Percentiles rank a stretch among this genome's conserved stretches.
These are phyloP conservation scores for Diplosoma virens DNA, from an alignment of 23 tunicate species.

Conservation along the genomic window DNA sequence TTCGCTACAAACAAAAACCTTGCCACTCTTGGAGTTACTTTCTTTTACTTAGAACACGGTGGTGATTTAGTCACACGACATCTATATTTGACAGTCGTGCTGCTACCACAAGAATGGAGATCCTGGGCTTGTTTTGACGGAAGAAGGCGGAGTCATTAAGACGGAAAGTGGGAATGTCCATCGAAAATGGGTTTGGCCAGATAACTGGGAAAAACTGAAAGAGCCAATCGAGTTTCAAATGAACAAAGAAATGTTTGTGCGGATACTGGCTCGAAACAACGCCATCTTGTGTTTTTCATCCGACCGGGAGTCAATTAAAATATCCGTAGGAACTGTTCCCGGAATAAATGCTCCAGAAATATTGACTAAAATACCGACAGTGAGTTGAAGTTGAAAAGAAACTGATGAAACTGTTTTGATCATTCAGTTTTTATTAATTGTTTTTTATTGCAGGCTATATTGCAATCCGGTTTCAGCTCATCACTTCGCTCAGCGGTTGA, in stretches of 20 bases:
- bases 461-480: background rate
- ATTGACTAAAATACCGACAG: background rate
- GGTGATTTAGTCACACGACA: no score
- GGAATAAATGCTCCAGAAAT: background rate
- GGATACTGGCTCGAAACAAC: constrained; percentile 27
- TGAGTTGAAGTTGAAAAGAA: background rate
- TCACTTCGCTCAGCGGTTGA: background rate
- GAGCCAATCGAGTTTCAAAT: constrained; percentile 54
- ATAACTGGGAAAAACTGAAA: constrained; percentile 39
- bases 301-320: constrained; percentile 47
- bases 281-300: constrained; percentile 55
- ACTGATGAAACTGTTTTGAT: background rate
- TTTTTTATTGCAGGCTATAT: constrained; percentile 2
- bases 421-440: background rate
- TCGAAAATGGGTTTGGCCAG: constrained; percentile 79
- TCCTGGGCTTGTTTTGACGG: constrained; percentile 60
- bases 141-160: constrained; percentile 70
- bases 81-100: constrained; percentile 72
- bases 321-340: constrained; percentile 62
- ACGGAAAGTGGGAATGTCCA: constrained; percentile 56
- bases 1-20: no score
- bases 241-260: constrained; percentile 79
- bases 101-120: constrained; percentile 82
- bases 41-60: no score
- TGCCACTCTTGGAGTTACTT: no score